Evolutionary conservation across 2,797 vertebrate genomes (phyloP).

Genomic region (Alosa sapidissima): DNA sequence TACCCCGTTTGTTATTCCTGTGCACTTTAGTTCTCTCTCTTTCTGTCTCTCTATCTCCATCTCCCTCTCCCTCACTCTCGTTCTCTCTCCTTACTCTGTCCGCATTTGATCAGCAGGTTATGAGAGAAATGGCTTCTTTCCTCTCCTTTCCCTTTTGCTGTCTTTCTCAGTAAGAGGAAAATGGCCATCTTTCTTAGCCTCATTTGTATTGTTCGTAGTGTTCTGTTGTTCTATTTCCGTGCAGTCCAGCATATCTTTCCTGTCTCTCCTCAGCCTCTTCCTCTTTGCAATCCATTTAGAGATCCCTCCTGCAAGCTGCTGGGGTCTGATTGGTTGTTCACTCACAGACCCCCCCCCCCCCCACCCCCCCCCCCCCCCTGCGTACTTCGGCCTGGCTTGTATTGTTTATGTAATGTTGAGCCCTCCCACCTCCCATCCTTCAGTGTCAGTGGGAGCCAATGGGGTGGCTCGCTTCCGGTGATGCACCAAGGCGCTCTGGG

Average conservation of each 20-base stretch:
- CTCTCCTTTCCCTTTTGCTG: conserved; percentile 37
- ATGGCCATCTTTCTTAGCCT: conserved; percentile 32
- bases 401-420: conserved; percentile 67
- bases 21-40: conserved; percentile 11
- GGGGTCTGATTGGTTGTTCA: conserved; percentile 48
- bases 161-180: conserved; percentile 35
- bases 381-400: conserved; percentile 26
- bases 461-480: conserved; percentile 34
- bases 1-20: conserved; percentile 42
- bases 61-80: neutral
- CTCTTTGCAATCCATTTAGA: conserved; percentile 41
- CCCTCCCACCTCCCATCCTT: conserved; percentile 45
- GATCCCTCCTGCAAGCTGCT: conserved; percentile 31
- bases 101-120: conserved; percentile 52
- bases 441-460: conserved; percentile 48
- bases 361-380: conserved; percentile 5
- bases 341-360: conserved; percentile 18
- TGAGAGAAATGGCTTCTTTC: conserved; percentile 39
- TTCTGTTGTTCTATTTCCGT: neutral
- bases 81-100: conserved; percentile 24
- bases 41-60: neutral
- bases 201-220: conserved; percentile 18
- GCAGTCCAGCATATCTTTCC: neutral
- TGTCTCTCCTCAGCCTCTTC: conserved; percentile 10
- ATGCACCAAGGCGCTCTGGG: conserved; percentile 39